Evolutionary conservation across 2,888 invertebrate genomes (phyloP).

Genomic region (Eristalinus sepulchralis): DNA sequence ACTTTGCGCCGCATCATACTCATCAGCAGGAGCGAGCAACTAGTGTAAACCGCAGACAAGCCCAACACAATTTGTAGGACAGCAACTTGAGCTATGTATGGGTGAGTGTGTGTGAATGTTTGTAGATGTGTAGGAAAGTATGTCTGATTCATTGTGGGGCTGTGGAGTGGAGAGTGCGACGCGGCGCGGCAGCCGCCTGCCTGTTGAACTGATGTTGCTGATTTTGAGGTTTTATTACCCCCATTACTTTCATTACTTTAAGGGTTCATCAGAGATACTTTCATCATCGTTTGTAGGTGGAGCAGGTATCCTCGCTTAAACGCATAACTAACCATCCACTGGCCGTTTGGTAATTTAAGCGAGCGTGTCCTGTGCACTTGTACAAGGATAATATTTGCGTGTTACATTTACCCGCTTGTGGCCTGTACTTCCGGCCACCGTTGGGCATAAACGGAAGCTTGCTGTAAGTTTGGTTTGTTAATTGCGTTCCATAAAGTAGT

Average conservation of each 20-base stretch:
- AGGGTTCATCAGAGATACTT: slow-evolving; percentile 66
- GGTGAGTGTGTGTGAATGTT: slow-evolving; percentile 2
- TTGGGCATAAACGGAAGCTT: slow-evolving; percentile 38
- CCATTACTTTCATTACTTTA: slow-evolving; percentile 68
- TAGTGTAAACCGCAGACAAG: slow-evolving; percentile 56
- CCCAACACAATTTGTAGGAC: slow-evolving; percentile 61
- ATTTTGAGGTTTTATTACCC: slow-evolving; percentile 68
- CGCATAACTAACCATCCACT: slow-evolving; percentile 52
- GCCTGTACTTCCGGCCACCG: slow-evolving; percentile 52
- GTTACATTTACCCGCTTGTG: slow-evolving; percentile 61
- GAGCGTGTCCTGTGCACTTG: slow-evolving; percentile 17
- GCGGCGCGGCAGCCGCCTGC: slow-evolving; percentile 11
- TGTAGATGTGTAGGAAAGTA: background rate
- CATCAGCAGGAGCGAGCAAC: slow-evolving; percentile 32
- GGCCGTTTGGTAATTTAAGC: slow-evolving; percentile 55
- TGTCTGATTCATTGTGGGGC: background rate
- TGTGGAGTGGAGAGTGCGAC: background rate
- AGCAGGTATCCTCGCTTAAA: slow-evolving; percentile 27
- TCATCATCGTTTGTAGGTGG: slow-evolving; percentile 48
- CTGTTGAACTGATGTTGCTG: slow-evolving; percentile 56
- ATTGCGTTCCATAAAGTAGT: slow-evolving; percentile 57
- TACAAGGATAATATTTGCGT: slow-evolving; percentile 64
- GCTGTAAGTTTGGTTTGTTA: slow-evolving; percentile 51
- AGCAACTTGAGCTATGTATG: slow-evolving; percentile 57
- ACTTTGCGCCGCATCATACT: slow-evolving; percentile 56